Percentiles rank a stretch among this genome's conserved stretches.
Conservation (phyloP, 2,113 vertebrate genomes). For the Climacteris rufus region DNA sequence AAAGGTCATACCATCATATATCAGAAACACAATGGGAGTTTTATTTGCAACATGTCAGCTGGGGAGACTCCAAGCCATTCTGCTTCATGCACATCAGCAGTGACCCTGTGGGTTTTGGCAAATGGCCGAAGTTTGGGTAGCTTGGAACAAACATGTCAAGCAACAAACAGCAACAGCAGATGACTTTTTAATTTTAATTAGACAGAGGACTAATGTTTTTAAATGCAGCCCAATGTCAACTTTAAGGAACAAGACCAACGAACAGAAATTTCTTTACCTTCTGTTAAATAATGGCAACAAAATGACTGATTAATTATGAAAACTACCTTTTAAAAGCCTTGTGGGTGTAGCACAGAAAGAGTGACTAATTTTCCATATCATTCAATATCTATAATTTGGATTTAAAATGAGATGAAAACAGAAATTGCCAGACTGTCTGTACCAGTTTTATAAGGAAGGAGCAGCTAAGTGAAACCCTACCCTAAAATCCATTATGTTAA, state of each 20-base stretch:
- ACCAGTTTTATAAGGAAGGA: background rate
- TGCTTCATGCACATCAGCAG: background rate
- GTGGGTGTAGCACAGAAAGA: conserved; percentile 62
- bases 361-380: conserved; percentile 76
- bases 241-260: conserved; percentile 32
- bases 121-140: background rate
- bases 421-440: conserved; percentile 47
- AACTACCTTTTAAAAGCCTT: conserved; percentile 70
- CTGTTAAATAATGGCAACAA: conserved; percentile 72
- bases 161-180: conserved; percentile 37
- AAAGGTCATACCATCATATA: background rate
- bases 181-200: conserved; percentile 32
- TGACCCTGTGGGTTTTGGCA: background rate
- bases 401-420: conserved; percentile 59
- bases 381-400: conserved; percentile 67
- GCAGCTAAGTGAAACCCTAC: conserved; percentile 9
- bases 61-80: background rate
- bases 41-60: background rate
- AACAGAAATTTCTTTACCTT: conserved; percentile 64
- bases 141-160: background rate
- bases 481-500: conserved; percentile 24
- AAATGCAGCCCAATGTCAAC: conserved; percentile 46
- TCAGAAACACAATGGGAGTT: background rate
- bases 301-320: conserved; percentile 76
- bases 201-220: conserved; percentile 18